phyloP scores from a whole-genome alignment of 2,797 vertebrate species.

The Zalophus californianus region DNA sequence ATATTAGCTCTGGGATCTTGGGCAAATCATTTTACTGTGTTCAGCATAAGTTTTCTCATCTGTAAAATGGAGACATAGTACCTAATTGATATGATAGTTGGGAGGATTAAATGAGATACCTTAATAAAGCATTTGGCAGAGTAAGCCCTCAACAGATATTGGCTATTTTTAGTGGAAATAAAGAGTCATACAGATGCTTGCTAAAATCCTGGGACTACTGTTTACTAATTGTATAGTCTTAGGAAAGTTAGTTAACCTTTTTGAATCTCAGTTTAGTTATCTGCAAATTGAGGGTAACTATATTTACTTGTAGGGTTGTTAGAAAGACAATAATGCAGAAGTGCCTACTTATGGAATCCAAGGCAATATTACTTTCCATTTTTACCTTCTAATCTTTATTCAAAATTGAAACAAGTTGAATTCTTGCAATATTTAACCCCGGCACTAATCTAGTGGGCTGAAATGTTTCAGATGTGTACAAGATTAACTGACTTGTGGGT shows the following conservation, averaged over 20 bases:
- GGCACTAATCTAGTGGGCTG: neutral
- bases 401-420: slow-evolving; percentile 1
- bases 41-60: neutral
- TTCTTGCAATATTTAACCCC: neutral
- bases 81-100: neutral
- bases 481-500: neutral
- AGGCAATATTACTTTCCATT: neutral
- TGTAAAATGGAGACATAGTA: neutral
- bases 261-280: slow-evolving; percentile 3
- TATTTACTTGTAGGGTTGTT: neutral
- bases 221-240: neutral
- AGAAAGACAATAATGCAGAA: neutral
- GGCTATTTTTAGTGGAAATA: neutral
- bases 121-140: neutral
- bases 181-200: neutral
- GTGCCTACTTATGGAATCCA: neutral
- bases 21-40: neutral
- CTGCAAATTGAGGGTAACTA: neutral
- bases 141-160: neutral
- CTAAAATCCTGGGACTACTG: neutral
- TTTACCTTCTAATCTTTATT: neutral
- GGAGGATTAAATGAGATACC: neutral
- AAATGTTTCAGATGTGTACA: slow-evolving; percentile 10
- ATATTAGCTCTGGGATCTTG: neutral
- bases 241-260: neutral